Percentiles rank a stretch among this genome's conserved stretches.
These are phyloP conservation scores for Agonopterix subpropinquella DNA, from an alignment of 2,888 invertebrate species.

Conservation along the genomic window DNA sequence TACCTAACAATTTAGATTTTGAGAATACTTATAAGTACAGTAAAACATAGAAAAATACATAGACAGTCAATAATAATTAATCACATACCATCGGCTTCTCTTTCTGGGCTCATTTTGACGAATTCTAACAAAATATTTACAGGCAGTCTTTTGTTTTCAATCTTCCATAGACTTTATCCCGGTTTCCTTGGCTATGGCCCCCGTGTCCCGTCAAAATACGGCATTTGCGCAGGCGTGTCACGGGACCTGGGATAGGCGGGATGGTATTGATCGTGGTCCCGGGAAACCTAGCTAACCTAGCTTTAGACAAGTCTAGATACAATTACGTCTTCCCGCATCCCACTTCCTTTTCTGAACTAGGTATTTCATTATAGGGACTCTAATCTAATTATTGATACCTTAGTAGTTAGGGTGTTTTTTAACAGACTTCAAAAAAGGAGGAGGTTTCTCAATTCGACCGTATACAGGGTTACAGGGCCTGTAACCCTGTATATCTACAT, in stretches of 20 bases:
- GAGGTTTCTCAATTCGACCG: too few species aligned
- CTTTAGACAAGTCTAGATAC: background rate
- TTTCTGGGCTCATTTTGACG: slow-evolving; percentile 50
- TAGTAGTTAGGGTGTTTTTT: too few species aligned
- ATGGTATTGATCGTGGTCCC: slow-evolving; percentile 8
- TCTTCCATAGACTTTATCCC: slow-evolving; percentile 1
- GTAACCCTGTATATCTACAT: too few species aligned
- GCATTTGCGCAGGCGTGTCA: slow-evolving; percentile 1
- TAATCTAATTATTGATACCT: too few species aligned
- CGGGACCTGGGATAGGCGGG: slow-evolving; percentile 6
- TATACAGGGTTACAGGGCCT: too few species aligned
- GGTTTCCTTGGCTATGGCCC: slow-evolving; percentile 1
- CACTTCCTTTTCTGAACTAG: too few species aligned
- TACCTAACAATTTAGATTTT: too few species aligned
- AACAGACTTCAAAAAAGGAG: too few species aligned
- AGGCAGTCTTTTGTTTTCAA: slow-evolving; percentile 5
- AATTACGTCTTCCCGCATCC: background rate
- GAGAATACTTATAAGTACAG: too few species aligned
- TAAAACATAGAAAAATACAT: too few species aligned
- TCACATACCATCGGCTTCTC: slow-evolving; percentile 48
- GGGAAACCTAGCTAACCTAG: slow-evolving; percentile 3
- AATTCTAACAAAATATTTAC: slow-evolving; percentile 17
- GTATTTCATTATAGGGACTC: too few species aligned
- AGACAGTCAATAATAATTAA: too few species aligned
- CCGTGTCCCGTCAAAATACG: background rate